Percentiles rank a stretch among this genome's conserved stretches.
Conservation (phyloP, 1,140 invertebrate genomes). For the Whitmania pigra region DNA sequence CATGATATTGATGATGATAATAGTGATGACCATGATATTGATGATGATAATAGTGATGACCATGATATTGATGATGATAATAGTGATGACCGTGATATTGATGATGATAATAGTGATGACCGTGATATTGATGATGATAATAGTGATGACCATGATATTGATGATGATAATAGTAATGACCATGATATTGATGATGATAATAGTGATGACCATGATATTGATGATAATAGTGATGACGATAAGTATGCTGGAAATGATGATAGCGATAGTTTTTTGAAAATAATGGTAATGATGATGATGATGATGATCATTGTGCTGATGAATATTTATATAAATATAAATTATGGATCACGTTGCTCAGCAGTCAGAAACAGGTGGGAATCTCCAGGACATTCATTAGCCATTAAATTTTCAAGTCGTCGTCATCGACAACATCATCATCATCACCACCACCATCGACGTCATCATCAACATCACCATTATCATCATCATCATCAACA, state of each 20-base stretch:
- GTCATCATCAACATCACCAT: too few relatives aligned
- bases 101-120: not conserved
- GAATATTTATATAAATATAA: too few relatives aligned
- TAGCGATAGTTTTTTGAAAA: not conserved
- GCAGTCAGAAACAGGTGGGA: too few relatives aligned
- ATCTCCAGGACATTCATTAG: too few relatives aligned
- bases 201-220: not conserved
- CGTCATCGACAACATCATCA: too few relatives aligned
- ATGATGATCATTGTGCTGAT: too few relatives aligned
- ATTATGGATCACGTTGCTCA: too few relatives aligned
- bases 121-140: not conserved
- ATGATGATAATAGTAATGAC: not conserved
- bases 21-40: not conserved
- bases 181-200: not conserved
- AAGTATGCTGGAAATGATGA: constrained; percentile 27
- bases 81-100: not conserved
- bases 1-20: not conserved
- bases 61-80: not conserved
- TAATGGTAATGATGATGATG: not conserved
- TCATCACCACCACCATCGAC: too few relatives aligned
- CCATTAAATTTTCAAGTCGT: too few relatives aligned
- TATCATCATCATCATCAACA: too few relatives aligned
- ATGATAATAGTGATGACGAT: too few relatives aligned
- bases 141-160: not conserved
- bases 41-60: not conserved